Evolutionary conservation across 2,888 invertebrate genomes (phyloP), one percentile per base, ranked within the genome.

Genomic region (Drosophila cyrtoloma): DNA sequence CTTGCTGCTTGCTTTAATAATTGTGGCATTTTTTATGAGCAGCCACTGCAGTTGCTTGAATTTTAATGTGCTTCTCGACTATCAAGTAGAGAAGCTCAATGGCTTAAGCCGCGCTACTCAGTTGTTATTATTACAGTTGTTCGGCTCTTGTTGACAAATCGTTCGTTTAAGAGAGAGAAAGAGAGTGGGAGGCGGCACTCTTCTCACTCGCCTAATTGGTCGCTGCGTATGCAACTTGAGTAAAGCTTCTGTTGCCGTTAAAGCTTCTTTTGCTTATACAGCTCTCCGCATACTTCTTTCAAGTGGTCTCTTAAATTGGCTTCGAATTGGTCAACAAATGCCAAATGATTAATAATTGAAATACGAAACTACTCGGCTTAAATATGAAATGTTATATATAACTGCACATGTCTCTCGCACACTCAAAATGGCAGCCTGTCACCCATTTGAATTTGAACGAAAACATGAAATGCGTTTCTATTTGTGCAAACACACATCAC

Each of bases 401-500:
- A 57, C 51, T 74, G 69, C 69, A 57, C 30, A 44, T 33, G 50
- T 39, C 28, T 39, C 33, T 35, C 58, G 58, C 44, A 10, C 30
- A 51, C 47, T 50, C 47, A 33, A 69, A 62, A 71, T 59, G 76
- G 66, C 71, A 59, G 69, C 42, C 50, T 53, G 33, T 33, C 50
- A 14, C 33, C 39, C 33, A 69, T 63, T 47, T 59, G 39, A 57
- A 69, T 64, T 51, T 66, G 50, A 67, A 71, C 71, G 66, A 71
- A 74, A 65, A 60, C 66, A 76, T 81, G 76, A 72, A 78, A 88
- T 89, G 88, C 88, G 86, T 84, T 90, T 88, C 90, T 90, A 86
- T 82, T 89, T 84, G 86, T 84, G 79, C 83, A 86, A 85, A 72
- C 69, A 44, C 35, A 62, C 63, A 65, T 30, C 12, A 35, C 65